A percentile compares a stretch with the other conserved stretches of the same genome.
phyloP scores from a whole-genome alignment of 1,140 invertebrate species.

The Megathymus violae region DNA sequence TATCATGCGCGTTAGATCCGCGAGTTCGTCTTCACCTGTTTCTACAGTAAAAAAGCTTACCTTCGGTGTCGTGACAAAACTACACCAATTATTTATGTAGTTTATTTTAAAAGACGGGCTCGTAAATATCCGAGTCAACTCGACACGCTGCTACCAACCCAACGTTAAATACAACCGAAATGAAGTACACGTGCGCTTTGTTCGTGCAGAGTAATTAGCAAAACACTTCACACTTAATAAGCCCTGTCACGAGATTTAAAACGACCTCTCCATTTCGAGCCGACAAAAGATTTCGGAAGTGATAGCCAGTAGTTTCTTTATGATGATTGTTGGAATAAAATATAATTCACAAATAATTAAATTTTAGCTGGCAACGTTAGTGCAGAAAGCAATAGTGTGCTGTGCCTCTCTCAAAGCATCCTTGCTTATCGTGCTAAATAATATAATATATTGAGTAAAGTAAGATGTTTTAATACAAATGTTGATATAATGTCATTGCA shows the following conservation, averaged over 20 bases:
- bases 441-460: too few relatives aligned
- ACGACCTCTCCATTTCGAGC: slow-evolving; percentile 28
- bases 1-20: too few relatives aligned
- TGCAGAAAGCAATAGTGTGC: too few relatives aligned
- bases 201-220: slow-evolving; percentile 48
- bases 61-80: not conserved
- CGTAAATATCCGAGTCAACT: slow-evolving; percentile 7
- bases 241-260: slow-evolving; percentile 50
- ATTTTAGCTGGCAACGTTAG: too few relatives aligned
- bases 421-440: too few relatives aligned
- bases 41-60: not conserved
- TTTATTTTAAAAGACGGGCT: slow-evolving; percentile 18
- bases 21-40: too few relatives aligned
- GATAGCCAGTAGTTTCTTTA: slow-evolving; percentile 1
- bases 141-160: not conserved
- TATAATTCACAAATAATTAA: too few relatives aligned
- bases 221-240: slow-evolving; percentile 54
- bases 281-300: slow-evolving; percentile 37
- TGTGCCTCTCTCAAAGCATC: too few relatives aligned
- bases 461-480: too few relatives aligned
- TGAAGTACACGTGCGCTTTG: slow-evolving; percentile 45
- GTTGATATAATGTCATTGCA: too few relatives aligned
- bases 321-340: too few relatives aligned
- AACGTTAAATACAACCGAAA: slow-evolving; percentile 8
- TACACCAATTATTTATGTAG: not conserved